A percentile compares a stretch with the other conserved stretches of the same genome.
Evolutionary conservation across 2,113 vertebrate genomes (phyloP).

Genomic region (Holacanthus passer): DNA sequence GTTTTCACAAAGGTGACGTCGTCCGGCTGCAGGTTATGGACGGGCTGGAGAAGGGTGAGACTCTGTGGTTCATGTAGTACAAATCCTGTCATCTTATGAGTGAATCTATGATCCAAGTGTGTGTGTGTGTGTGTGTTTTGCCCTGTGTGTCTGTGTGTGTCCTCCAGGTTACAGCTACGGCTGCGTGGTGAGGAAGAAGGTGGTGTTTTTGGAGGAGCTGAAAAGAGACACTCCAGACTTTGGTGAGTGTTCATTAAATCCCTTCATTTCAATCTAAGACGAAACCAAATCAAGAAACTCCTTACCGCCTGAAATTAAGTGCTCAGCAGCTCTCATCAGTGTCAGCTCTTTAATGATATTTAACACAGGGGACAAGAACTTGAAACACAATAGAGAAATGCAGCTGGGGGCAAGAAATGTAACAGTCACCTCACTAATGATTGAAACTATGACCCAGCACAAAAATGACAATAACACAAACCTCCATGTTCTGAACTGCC

Average conservation of each 20-base stretch:
- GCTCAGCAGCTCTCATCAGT: too few relatives aligned
- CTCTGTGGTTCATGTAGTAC: not conserved
- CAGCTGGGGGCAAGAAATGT: too few relatives aligned
- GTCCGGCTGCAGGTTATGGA: slow-evolving; percentile 92
- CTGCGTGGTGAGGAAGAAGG: slow-evolving; percentile 96
- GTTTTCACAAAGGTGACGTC: slow-evolving; percentile 97
- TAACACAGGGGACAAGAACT: too few relatives aligned
- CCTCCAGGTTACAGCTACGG: slow-evolving; percentile 89
- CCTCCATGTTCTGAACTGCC: too few relatives aligned
- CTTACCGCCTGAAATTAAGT: too few relatives aligned
- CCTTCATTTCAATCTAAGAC: slow-evolving; percentile 1
- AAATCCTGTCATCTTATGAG: not conserved
- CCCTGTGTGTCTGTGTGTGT: slow-evolving; percentile 23
- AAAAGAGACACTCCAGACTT: slow-evolving; percentile 92
- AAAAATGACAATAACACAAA: too few relatives aligned
- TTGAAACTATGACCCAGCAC: too few relatives aligned
- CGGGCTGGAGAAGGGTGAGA: slow-evolving; percentile 86
- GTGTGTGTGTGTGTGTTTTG: slow-evolving; percentile 6
- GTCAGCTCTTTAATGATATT: too few relatives aligned
- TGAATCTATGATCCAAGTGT: not conserved
- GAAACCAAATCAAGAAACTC: not conserved
- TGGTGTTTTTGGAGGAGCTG: slow-evolving; percentile 94
- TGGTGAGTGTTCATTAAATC: slow-evolving; percentile 83
- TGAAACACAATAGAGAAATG: too few relatives aligned
- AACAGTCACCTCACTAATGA: too few relatives aligned